Evolutionary conservation across 1,140 invertebrate genomes (phyloP).

Genomic region (Coboldia fuscipes): DNA sequence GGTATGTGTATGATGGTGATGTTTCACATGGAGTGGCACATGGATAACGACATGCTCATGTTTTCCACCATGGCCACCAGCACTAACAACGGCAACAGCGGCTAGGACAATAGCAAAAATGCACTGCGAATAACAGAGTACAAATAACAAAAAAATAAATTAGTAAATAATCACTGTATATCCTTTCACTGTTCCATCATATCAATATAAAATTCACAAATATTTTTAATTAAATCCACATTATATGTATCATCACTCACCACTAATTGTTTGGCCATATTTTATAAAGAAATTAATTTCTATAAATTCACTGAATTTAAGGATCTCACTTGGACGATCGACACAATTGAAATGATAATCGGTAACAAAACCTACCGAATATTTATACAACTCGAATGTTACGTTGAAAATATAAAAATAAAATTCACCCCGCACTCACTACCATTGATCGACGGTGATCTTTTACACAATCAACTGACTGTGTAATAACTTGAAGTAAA

Average conservation of each 20-base stretch:
- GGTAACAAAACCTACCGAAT: not conserved
- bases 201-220: not conserved
- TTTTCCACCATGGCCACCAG: slow-evolving; percentile 18
- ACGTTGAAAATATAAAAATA: too few species aligned
- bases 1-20: slow-evolving; percentile 34
- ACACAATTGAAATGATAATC: not conserved
- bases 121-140: not conserved
- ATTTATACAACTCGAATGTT: too few species aligned
- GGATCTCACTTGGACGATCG: not conserved
- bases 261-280: slow-evolving; percentile 1
- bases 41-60: slow-evolving; percentile 37
- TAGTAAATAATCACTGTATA: not conserved
- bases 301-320: not conserved
- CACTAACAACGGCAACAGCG: slow-evolving; percentile 13
- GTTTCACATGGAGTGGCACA: slow-evolving; percentile 31
- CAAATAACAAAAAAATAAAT: not conserved
- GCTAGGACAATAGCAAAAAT: not conserved
- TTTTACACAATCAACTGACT: too few species aligned
- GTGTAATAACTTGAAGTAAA: too few species aligned
- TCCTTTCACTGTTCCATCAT: not conserved
- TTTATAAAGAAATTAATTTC: not conserved
- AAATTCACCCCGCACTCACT: too few species aligned
- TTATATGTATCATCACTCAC: not conserved
- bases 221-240: not conserved
- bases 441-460: too few species aligned